Evolutionary conservation across 2,113 vertebrate genomes (phyloP).

Genomic region (Serinus canaria): DNA sequence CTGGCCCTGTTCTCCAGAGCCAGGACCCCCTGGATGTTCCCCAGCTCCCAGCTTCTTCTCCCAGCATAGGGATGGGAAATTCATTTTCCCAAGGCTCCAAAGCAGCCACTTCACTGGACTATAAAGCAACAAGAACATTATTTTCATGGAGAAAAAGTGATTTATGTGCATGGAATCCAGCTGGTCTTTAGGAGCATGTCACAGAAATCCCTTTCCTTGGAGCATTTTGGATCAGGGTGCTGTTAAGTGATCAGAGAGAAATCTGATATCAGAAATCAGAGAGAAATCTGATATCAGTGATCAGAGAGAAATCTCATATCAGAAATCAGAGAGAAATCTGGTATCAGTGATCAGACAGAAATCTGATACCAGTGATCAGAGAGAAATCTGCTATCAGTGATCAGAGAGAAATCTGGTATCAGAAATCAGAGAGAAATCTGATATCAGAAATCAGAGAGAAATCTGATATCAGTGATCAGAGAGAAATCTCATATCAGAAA

Average conservation of each 20-base stretch:
- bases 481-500: too few relatives aligned
- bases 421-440: background rate
- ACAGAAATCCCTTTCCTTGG: background rate
- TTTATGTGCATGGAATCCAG: background rate
- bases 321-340: too few relatives aligned
- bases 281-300: too few relatives aligned
- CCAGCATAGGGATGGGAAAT: accelerated
- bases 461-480: too few relatives aligned
- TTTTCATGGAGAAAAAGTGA: background rate
- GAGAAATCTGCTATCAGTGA: too few relatives aligned
- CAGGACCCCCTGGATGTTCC: background rate
- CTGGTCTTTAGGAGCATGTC: background rate
- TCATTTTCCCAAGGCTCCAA: background rate
- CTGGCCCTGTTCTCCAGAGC: too few relatives aligned
- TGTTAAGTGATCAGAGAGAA: background rate
- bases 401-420: too few relatives aligned
- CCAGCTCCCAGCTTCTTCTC: background rate
- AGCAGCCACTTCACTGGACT: background rate
- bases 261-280: background rate
- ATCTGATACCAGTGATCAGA: too few relatives aligned
- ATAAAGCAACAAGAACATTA: background rate
- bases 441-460: background rate
- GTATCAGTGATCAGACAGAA: too few relatives aligned
- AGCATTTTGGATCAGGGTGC: background rate
- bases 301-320: too few relatives aligned